These are phyloP conservation scores for Agonopterix alstromeriana DNA, from an alignment of 2,888 invertebrate genomes.

Conservation along the genomic window DNA sequence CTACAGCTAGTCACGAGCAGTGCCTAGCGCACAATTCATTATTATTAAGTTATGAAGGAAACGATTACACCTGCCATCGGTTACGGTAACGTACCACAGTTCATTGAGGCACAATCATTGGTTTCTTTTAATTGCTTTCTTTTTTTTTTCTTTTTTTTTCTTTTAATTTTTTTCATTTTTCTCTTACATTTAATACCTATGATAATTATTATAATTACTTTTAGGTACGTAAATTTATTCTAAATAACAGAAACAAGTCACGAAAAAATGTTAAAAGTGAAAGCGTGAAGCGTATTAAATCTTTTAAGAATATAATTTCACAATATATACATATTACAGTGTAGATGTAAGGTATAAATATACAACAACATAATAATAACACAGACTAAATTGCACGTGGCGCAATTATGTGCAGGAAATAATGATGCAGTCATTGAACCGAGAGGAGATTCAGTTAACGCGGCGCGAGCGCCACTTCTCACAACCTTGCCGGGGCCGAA, in stretches of 20 bases:
- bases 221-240: constrained; percentile 76
- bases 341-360: constrained; percentile 71
- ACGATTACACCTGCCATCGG: constrained; percentile 69
- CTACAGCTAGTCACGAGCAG: constrained; percentile 40
- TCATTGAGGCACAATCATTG: constrained; percentile 77
- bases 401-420: constrained; percentile 71
- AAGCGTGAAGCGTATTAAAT: constrained; percentile 75
- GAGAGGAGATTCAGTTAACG: constrained; percentile 67
- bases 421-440: constrained; percentile 71
- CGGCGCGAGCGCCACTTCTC: constrained; percentile 44
- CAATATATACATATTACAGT: constrained; percentile 74
- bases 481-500: constrained; percentile 46
- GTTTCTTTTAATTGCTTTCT: constrained; percentile 73
- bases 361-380: constrained; percentile 76
- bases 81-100: constrained; percentile 77
- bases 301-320: constrained; percentile 72
- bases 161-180: constrained; percentile 31
- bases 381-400: constrained; percentile 75
- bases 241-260: constrained; percentile 76
- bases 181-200: constrained; percentile 48
- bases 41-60: constrained; percentile 55
- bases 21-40: constrained; percentile 58
- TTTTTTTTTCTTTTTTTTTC: constrained; percentile 39
- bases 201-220: constrained; percentile 74
- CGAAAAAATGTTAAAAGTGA: constrained; percentile 69